These are phyloP conservation scores for Oikopleura dioica DNA, from an alignment of 23 tunicate genomes.

Conservation along the genomic window DNA sequence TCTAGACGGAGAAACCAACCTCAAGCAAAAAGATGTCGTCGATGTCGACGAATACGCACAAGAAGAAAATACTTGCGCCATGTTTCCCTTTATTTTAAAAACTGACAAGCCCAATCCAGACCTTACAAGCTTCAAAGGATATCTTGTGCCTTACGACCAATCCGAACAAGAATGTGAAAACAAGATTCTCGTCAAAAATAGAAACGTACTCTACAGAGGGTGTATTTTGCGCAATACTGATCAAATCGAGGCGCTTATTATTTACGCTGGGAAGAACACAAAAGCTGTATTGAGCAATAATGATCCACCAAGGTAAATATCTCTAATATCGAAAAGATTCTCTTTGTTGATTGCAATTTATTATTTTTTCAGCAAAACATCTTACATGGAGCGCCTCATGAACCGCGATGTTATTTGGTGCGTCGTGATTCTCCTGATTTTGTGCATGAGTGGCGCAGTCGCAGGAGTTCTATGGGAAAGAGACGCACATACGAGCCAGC, in stretches of 20 bases:
- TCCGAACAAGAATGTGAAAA: constrained; percentile 17
- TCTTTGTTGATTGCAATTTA: background rate
- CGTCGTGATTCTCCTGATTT: constrained; percentile 39
- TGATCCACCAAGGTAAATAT: constrained; percentile 82
- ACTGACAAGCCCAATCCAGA: constrained; percentile 75
- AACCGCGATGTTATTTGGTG: constrained; percentile 84
- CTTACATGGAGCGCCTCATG: constrained; percentile 46
- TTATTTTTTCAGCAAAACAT: background rate
- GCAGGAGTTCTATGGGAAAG: constrained; percentile 72
- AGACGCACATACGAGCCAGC: constrained; percentile 16
- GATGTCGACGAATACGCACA: background rate
- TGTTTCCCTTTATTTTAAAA: constrained; percentile 25
- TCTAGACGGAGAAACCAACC: constrained; percentile 79
- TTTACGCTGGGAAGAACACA: constrained; percentile 93
- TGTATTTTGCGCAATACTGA: constrained; percentile 89
- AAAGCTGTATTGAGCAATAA: constrained; percentile 91
- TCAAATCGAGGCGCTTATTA: constrained; percentile 65
- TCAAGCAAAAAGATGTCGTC: constrained; percentile 65
- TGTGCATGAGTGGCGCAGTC: constrained; percentile 58
- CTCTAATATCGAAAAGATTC: too few relatives aligned
- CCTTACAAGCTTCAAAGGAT: constrained; percentile 56
- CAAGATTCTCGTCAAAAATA: constrained; percentile 47
- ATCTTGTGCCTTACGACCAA: background rate
- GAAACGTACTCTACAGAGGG: constrained; percentile 55
- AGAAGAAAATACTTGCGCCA: background rate